Percentiles rank a stretch among this genome's conserved stretches.
These are phyloP conservation scores for Caretta caretta DNA, from an alignment of 2,113 vertebrate species.

Conservation along the genomic window DNA sequence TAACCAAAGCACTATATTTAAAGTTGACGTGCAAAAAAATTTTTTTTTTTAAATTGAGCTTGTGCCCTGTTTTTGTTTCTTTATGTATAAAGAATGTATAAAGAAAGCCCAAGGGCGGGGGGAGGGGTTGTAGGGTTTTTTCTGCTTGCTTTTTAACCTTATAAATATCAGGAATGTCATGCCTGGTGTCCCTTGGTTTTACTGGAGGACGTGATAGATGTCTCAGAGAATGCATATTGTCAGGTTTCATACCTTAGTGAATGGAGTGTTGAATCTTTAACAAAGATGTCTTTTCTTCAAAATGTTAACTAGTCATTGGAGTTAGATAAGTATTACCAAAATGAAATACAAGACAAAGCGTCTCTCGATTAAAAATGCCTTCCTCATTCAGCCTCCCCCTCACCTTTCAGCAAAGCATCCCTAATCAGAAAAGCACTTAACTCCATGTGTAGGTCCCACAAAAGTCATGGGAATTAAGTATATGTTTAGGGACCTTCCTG, in stretches of 20 bases:
- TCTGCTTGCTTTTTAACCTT: not conserved
- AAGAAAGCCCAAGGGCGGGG: not conserved
- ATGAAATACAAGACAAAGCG: slow-evolving; percentile 39
- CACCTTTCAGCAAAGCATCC: slow-evolving; percentile 34
- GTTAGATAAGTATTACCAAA: slow-evolving; percentile 57
- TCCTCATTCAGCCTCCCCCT: not conserved
- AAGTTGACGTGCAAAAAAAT: not conserved
- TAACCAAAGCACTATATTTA: not conserved
- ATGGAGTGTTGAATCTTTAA: slow-evolving; percentile 64
- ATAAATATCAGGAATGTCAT: not conserved
- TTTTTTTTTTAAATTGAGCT: not conserved
- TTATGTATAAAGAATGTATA: not conserved
- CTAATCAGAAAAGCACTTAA: slow-evolving; percentile 56
- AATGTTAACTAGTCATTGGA: slow-evolving; percentile 42
- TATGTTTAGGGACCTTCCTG: not conserved
- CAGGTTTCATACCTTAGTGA: slow-evolving; percentile 38
- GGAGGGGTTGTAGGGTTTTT: not conserved
- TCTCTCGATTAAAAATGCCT: slow-evolving; percentile 56
- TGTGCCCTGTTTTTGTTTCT: not conserved
- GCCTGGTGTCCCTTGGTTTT: not conserved
- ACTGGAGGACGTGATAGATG: slow-evolving; percentile 28
- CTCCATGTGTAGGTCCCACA: slow-evolving; percentile 41
- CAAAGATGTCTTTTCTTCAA: slow-evolving; percentile 42
- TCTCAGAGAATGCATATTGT: slow-evolving; percentile 24
- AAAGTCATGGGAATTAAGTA: slow-evolving; percentile 7